phyloP scores from a whole-genome alignment of 2,888 invertebrate genomes.

The Timandra comae region DNA sequence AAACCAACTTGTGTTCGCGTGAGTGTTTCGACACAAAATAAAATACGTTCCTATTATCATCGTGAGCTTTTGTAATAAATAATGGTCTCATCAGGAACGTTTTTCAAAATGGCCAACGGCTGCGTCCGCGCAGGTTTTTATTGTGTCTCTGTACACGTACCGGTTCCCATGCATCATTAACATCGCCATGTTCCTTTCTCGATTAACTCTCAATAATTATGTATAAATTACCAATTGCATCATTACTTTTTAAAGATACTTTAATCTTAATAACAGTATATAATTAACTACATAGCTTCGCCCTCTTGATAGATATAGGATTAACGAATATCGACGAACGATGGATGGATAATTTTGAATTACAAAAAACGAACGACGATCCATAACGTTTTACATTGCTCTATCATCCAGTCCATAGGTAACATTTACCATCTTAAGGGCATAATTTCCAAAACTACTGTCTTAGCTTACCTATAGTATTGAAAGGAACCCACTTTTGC shows the following conservation, averaged over 20 bases:
- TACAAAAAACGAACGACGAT: too few species aligned
- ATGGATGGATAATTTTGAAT: too few species aligned
- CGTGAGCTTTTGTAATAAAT: slow-evolving; percentile 59
- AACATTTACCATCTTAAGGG: too few species aligned
- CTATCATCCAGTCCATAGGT: too few species aligned
- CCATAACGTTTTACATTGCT: too few species aligned
- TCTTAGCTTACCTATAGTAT: too few species aligned
- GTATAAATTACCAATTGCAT: slow-evolving; percentile 43
- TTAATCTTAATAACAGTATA: too few species aligned
- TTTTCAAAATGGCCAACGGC: slow-evolving; percentile 44
- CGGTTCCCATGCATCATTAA: slow-evolving; percentile 58
- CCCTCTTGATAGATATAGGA: too few species aligned
- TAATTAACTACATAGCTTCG: too few species aligned
- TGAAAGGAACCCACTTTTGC: too few species aligned
- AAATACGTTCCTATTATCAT: slow-evolving; percentile 53
- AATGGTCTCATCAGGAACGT: slow-evolving; percentile 47
- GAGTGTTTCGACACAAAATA: slow-evolving; percentile 35
- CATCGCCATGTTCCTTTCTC: slow-evolving; percentile 37
- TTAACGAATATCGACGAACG: too few species aligned
- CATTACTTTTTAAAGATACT: slow-evolving; percentile 25
- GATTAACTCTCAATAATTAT: slow-evolving; percentile 43
- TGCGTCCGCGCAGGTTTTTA: slow-evolving; percentile 48
- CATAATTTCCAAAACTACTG: too few species aligned
- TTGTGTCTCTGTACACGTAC: slow-evolving; percentile 38
- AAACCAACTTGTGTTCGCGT: slow-evolving; percentile 30